Evolutionary conservation across 2,888 invertebrate genomes (phyloP), one percentile per base, ranked within the genome.

Genomic region (Dromius quadrimaculatus): DNA sequence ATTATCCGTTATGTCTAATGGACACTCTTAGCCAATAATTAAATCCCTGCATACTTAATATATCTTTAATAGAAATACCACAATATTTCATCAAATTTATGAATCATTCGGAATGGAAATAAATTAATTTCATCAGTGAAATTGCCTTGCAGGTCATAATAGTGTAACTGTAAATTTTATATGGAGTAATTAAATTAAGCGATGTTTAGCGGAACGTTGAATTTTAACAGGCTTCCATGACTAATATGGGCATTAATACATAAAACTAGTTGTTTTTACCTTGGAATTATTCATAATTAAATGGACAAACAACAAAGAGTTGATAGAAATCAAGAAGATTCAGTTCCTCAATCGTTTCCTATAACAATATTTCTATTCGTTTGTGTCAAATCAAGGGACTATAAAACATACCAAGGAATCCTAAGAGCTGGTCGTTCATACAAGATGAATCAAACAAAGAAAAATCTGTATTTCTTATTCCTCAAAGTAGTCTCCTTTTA

Each of bases 171-270:
- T 54, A 54, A 11, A 54, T 54, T 54, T 54, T 54, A 54, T 54
- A 28, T 54, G 50, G 15, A 54, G 28, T 54, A 54, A 54, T 54
- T 54, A 54, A 54, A 54, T 54, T 15, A 54, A 28, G 50, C 9
- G 13, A 54, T 28, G 50, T 50, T 47, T 50, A 50, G 15, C 50
- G 50, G 28, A 50, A 50, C 28, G 50, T 54, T 54, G 28, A 32
- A 17, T 13, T 54, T 54, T 54, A 54, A 54, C 50, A 28, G 50
- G 50, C 50, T 54, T 32, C 50, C 50, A 54, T 54, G 28, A 54
- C 23, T 23, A 54, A 28, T 28, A 17, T 13, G 28, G 13, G 50
- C 50, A 54, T 28, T 54, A 54, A 54, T 54, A 28, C 50, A 28
- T 28, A 28, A 28, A 8, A 28, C 50, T 54, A 28, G 50, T 54